Base-by-base conservation (phyloP, 2,888 invertebrate genomes). In the Galeopsomyia nigrocyanea region DNA sequence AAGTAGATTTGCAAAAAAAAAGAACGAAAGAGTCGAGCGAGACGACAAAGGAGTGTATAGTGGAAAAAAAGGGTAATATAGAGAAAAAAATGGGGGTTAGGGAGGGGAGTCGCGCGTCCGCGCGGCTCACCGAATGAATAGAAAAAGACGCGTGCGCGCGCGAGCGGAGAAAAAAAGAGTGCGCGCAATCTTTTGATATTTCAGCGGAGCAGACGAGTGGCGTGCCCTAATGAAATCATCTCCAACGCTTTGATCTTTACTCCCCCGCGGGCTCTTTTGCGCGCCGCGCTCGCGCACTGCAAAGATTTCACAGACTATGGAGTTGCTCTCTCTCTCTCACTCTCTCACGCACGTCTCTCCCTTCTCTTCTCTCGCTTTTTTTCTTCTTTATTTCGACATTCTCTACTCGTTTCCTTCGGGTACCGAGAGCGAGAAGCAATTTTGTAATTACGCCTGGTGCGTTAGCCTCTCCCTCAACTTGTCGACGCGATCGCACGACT, bases 221-320 rank as follows among this genome's bases (percentile, higher is more conserved):
- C 82, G 82, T 81, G 83, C 82, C 81, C 80, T 86, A 86, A 86
- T 86, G 83, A 85, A 86, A 86, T 86, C 83, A 86, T 85, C 84
- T 82, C 68, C 80, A 80, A 79, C 80, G 82, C 86, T 86, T 86
- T 86, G 86, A 86, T 86, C 86, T 85, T 82, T 80, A 78, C 77
- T 81, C 67, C 75, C 75, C 39, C 19, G n/a, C 39, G 21, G 60
- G 16, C 58, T 68, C 66, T 74, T 61, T 61, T 50, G 49, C 60
- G 49, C 60, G 71, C 61, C 72, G 62, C 65, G 50, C 72, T 63
- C 58, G 65, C 73, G 55, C 71, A 72, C 22, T 57, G 66, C 50
- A 56, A 71, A 68, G 64, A 66, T 65, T 75, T 77, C 72, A 74
- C 65, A 76, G 75, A 76, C 73, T 71, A 60, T 67, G 71, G 56